Percentiles rank a stretch among this genome's conserved stretches.
Conservation (phyloP, 2,113 vertebrate species). For the Corythoichthys intestinalis region DNA sequence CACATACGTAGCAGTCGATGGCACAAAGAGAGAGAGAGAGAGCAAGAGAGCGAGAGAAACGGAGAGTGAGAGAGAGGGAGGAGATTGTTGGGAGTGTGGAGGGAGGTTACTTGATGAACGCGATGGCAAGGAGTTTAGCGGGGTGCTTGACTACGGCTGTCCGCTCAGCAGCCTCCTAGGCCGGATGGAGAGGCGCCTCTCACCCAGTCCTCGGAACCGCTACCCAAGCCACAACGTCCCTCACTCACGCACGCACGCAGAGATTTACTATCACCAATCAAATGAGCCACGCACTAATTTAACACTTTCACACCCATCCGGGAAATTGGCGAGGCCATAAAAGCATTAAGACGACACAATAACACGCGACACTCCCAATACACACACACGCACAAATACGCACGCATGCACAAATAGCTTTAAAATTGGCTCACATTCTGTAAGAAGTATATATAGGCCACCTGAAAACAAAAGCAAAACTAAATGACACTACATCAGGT, state of each 20-base stretch:
- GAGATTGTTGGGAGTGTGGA: no score
- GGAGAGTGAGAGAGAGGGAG: background rate
- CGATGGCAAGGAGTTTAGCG: conserved; percentile 35
- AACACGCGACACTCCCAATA: conserved; percentile 12
- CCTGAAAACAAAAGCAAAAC: background rate
- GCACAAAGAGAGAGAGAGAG: conserved; percentile 15
- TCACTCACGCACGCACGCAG: conserved; percentile 23
- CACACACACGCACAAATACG: conserved; percentile 11
- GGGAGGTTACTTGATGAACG: background rate
- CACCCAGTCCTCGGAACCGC: conserved; percentile 19
- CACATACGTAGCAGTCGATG: conserved; percentile 73
- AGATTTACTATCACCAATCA: conserved; percentile 83
- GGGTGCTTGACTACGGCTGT: conserved; percentile 40
- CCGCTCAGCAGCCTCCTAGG: conserved; percentile 62
- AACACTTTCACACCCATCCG: conserved; percentile 72
- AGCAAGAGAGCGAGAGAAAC: background rate
- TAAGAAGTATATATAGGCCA: background rate
- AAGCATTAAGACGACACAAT: conserved; percentile 64
- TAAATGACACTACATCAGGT: background rate
- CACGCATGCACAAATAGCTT: background rate
- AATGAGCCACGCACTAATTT: conserved; percentile 70
- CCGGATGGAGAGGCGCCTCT: conserved; percentile 77
- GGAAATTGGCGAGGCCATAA: conserved; percentile 72
- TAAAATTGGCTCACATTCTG: background rate
- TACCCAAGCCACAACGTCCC: conserved; percentile 54